Conservation (phyloP, 2,888 invertebrate species). For the Timandra comae region DNA sequence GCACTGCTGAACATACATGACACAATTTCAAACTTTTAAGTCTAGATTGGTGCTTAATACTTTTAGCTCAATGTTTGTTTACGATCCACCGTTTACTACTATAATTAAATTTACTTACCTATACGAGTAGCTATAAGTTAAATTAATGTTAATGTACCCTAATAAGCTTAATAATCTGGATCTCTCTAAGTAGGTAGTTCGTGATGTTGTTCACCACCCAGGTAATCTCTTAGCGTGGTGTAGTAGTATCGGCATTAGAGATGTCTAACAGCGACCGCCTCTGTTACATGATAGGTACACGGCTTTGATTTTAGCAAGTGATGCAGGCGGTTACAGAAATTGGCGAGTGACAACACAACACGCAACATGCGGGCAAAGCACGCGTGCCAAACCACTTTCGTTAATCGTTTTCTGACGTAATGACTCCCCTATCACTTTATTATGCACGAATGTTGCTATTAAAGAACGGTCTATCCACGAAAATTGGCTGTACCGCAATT, state of each 20-base stretch:
- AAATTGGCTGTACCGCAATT: constrained; percentile 15
- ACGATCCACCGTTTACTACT: too few species aligned
- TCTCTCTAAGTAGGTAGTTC: too few species aligned
- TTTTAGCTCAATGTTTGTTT: too few species aligned
- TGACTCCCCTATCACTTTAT: constrained; percentile 48
- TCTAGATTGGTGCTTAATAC: too few species aligned
- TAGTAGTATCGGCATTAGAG: constrained; percentile 12
- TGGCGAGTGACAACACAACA: constrained; percentile 34
- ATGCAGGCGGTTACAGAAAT: constrained; percentile 23
- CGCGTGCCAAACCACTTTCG: constrained; percentile 57
- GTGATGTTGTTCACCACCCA: constrained; percentile 15
- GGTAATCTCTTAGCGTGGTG: constrained; percentile 17
- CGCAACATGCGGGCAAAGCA: constrained; percentile 50
- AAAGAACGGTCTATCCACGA: constrained; percentile 13
- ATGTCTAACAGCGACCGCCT: constrained; percentile 8
- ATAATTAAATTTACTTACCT: too few species aligned
- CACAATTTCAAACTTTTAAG: too few species aligned
- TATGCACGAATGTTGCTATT: constrained; percentile 22
- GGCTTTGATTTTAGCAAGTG: constrained; percentile 44
- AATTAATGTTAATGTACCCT: too few species aligned
- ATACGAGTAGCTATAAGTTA: too few species aligned
- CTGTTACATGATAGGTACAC: constrained; percentile 27
- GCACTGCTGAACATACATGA: too few species aligned
- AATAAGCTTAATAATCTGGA: too few species aligned
- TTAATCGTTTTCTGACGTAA: constrained; percentile 52